Percentiles rank a stretch among this genome's conserved stretches.
These are phyloP conservation scores for Drosophila infuscata DNA, from an alignment of 2,888 invertebrate species.

Conservation along the genomic window DNA sequence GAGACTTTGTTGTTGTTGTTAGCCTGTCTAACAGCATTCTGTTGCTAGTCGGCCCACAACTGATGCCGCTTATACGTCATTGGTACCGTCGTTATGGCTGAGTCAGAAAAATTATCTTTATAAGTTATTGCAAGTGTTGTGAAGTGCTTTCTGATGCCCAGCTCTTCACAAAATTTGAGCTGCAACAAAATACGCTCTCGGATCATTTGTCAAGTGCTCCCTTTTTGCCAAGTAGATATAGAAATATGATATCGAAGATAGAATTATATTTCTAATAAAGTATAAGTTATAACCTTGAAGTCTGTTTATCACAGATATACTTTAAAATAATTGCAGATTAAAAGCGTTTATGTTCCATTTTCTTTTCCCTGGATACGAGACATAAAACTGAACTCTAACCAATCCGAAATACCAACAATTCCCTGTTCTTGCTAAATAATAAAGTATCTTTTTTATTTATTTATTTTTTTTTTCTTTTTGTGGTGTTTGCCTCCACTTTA, in stretches of 20 bases:
- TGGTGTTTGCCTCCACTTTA: not conserved
- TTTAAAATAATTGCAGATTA: not conserved
- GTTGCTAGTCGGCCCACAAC: constrained; percentile 22
- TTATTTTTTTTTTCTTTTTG: not conserved
- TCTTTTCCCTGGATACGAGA: not conserved
- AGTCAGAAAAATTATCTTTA: constrained; percentile 60
- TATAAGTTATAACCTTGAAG: not conserved
- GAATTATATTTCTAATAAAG: not conserved
- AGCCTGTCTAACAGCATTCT: constrained; percentile 34
- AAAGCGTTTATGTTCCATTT: not conserved
- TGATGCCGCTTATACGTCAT: constrained; percentile 10
- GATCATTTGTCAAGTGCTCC: not conserved
- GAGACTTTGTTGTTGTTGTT: constrained; percentile 20
- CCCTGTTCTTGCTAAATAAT: not conserved
- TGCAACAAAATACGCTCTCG: not conserved
- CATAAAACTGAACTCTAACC: not conserved
- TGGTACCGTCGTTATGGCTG: constrained; percentile 13
- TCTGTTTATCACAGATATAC: not conserved
- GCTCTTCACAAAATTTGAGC: constrained; percentile 27
- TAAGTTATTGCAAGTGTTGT: constrained; percentile 62
- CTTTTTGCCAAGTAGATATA: not conserved
- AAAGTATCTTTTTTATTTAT: constrained; percentile 2
- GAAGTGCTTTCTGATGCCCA: constrained; percentile 33
- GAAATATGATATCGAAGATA: not conserved
- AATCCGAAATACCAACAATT: constrained; percentile 2